Evolutionary conservation across 1,140 invertebrate genomes (phyloP), one percentile per base, ranked within the genome.

Genomic region (Drosophila yakuba): DNA sequence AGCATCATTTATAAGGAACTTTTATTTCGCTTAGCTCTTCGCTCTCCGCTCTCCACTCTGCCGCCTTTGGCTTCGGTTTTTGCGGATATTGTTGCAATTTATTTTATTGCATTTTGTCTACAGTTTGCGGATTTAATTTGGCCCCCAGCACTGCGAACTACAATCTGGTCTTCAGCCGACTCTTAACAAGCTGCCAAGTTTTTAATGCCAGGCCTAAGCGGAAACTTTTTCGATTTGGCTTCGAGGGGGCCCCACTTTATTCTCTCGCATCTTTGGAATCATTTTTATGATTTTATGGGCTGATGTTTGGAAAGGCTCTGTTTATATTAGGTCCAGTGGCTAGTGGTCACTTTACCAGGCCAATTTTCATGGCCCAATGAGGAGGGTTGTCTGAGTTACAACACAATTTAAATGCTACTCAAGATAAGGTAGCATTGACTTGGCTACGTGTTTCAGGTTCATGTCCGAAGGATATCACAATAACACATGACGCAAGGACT

Each of bases 41-140:
- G 32, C 57, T 60, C 14, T 12, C 58, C 20, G 32, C 57, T 60
- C 4, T 8, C 0, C 11, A 44, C 1, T 7, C 28, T 32, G 8
- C 7, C 28, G 28, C 28, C 6, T 32, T 50, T 61, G 45, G 52
- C 51, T 63, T 54, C 14, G 73, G 56, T 74, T 64, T 64, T 74
- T 56, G 60, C 73, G 80, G 68, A 89, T 88, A 89, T 88, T 83
- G 80, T 77, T 88, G 84, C 80, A 88, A 88, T 88, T 88, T 88
- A 89, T 88, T 88, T 88, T 88, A 88, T 89, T 88, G 84, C 84
- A 84, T 88, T 86, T 88, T 55, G 76, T 68, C 63, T 83, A 67
- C 79, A 83, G 84, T 88, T 81, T 83, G 80, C 47, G 83, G 68
- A 88, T 88, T 88, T 89, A 88, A 88, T 88, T 88, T 89, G 86